Evolutionary conservation across 1,140 invertebrate genomes (phyloP), one percentile per base, ranked within the genome.

Genomic region (Drosophila leontia): DNA sequence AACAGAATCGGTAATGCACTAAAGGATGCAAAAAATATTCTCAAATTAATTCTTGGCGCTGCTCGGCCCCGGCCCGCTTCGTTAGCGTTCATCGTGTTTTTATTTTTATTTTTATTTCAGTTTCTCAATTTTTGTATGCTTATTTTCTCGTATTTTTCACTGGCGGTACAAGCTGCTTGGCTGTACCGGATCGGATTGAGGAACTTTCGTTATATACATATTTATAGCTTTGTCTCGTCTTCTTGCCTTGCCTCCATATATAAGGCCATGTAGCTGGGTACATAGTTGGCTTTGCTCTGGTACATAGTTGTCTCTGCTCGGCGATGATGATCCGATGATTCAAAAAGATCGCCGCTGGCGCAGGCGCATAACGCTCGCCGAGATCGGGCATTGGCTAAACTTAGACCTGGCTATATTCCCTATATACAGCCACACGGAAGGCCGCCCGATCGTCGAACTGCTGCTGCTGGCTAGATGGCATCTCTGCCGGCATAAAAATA

Each of bases 21-120:
- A 91, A 90, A 91, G 90, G 91, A 91, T 91, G 90, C 90, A 91
- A 91, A 88, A 91, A 91, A 91, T 90, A 88, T 83, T 91, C 90
- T 91, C 85, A 85, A 91, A 83, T 82, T 83, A 83, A 82, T 84
- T 75, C 78, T 80, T 68, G 70, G 70, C 67, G 70, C 70, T 74
- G 70, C 70, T 60, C 70, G 68, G 68, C 68, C 68, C 67, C 53
- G 67, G 41, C 67, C 58, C 68, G 70, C 67, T 71, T 74, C 70
- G 68, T 48, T 71, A 37, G 51, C 64, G 68, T 74, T 69, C 56
- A 37, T 41, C 53, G 63, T 76, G 45, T 82, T 74, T 74, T 80
- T 86, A 35, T 48, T 71, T 58, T 41, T 72, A 50, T 50, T 59
- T 69, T 19, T 68, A 37, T 34, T 60, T 72, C 62, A 26, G 62